Percentiles rank a stretch among this genome's conserved stretches.
Evolutionary conservation across 1,140 invertebrate genomes (phyloP).

Genomic region (Drosophila ohnishii): DNA sequence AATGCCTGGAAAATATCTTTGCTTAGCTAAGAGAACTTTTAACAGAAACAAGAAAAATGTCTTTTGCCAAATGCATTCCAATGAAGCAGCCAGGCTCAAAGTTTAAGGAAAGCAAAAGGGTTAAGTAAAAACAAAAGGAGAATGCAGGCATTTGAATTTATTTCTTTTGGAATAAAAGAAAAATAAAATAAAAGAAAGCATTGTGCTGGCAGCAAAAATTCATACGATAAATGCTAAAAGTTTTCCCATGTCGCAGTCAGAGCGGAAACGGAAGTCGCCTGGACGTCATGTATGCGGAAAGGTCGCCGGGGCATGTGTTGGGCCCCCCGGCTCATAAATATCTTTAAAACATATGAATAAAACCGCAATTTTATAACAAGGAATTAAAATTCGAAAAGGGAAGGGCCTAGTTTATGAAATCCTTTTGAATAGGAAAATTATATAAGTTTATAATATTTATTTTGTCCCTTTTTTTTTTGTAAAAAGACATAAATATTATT

Average conservation of each 20-base stretch:
- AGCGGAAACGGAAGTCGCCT: slow-evolving; percentile 70
- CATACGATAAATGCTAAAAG: slow-evolving; percentile 70
- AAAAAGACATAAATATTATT: neutral
- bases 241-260: slow-evolving; percentile 68
- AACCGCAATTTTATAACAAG: slow-evolving; percentile 28
- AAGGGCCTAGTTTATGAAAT: neutral
- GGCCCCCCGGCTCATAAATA: slow-evolving; percentile 60
- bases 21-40: slow-evolving; percentile 2
- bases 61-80: slow-evolving; percentile 24
- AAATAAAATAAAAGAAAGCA: slow-evolving; percentile 27
- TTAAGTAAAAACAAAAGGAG: slow-evolving; percentile 40
- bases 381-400: neutral
- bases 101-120: slow-evolving; percentile 15
- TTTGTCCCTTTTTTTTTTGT: neutral
- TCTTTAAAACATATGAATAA: slow-evolving; percentile 41
- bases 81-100: slow-evolving; percentile 5
- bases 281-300: slow-evolving; percentile 64
- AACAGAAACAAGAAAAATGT: slow-evolving; percentile 23
- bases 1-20: slow-evolving; percentile 8
- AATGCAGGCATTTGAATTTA: slow-evolving; percentile 61
- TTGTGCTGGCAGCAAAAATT: slow-evolving; percentile 41
- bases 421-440: neutral
- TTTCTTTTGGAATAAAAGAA: slow-evolving; percentile 35
- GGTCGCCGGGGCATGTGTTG: slow-evolving; percentile 54
- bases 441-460: neutral